Conservation (phyloP, 2,113 vertebrate genomes). For the Acanthochromis polyacanthus region DNA sequence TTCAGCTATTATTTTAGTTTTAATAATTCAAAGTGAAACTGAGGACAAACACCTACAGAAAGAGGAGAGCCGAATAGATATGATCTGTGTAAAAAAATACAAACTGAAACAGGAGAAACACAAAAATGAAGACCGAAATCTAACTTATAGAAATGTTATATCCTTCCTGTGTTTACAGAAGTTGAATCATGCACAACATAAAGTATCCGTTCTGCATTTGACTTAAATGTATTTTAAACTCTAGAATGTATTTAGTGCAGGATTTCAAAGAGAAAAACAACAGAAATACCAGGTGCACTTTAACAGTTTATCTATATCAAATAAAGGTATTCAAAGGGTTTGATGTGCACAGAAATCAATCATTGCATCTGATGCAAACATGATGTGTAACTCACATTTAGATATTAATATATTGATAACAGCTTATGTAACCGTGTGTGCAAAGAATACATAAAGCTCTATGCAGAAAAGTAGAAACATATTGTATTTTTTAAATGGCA, state of each 20-base stretch:
- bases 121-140: constrained; percentile 23
- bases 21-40: constrained; percentile 27
- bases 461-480: neutral
- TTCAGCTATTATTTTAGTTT: constrained; percentile 2
- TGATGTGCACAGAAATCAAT: constrained; percentile 16
- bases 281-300: constrained; percentile 23
- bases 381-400: neutral
- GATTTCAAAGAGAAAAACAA: constrained; percentile 10
- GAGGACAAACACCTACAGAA: constrained; percentile 12
- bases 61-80: neutral
- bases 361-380: neutral
- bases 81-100: neutral
- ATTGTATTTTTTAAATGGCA: neutral
- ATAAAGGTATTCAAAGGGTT: constrained; percentile 26
- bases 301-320: constrained; percentile 27
- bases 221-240: neutral
- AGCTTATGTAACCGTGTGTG: neutral
- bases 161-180: neutral
- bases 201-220: too few species aligned
- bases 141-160: neutral
- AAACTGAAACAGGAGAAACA: constrained; percentile 13
- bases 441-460: neutral
- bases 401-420: neutral
- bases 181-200: constrained; percentile 1
- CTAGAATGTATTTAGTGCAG: neutral